Evolutionary conservation across 2,888 invertebrate species (phyloP), one percentile per base, ranked within the genome.

Genomic region (Caenorhabditis virilis): DNA sequence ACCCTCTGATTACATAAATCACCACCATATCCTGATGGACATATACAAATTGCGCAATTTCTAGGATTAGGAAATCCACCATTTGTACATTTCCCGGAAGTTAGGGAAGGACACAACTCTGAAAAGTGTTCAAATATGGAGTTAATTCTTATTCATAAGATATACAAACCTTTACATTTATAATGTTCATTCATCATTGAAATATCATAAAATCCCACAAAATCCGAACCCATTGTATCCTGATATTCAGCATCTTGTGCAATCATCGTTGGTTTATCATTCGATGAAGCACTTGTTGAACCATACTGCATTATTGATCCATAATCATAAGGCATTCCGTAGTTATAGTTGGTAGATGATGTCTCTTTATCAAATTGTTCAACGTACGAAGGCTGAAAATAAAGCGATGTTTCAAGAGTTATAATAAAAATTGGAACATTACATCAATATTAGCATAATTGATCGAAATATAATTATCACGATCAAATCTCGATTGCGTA

Each of bases 121-220:
- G 20, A 36, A 49, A 36, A 18, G 16, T 38, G 6, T 15, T 41
- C 20, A 7, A 22, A 22, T 41, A 22, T 16, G n/a, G 5, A n/a
- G 16, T 16, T 9, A 13, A 9, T 13, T 30, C 30, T 39, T 25
- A 16, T n/a, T 13, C 13, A 27, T 13, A 13, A 39, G 23, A 23
- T 36, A 23, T 23, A 15, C 2, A 5, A 13, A 73, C 74, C 67
- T 58, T 75, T 71, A 65, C 78, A 78, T 25, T 71, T 66, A 55
- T 80, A 80, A 47, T 76, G 77, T 35, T 75, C 70, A 59, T 80
- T 80, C 78, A 80, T 80, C 72, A 75, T 76, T 9, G 76, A 73
- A 18, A 80, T 69, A 55, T 80, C 80, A 38, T 72, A 69, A 42
- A 76, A 76, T 25, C 69, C 63, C 9, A 76, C 72, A 26, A 76